phyloP scores from a whole-genome alignment of 53 echinoderm and acorn worm species.

The Stichopus horrens region DNA sequence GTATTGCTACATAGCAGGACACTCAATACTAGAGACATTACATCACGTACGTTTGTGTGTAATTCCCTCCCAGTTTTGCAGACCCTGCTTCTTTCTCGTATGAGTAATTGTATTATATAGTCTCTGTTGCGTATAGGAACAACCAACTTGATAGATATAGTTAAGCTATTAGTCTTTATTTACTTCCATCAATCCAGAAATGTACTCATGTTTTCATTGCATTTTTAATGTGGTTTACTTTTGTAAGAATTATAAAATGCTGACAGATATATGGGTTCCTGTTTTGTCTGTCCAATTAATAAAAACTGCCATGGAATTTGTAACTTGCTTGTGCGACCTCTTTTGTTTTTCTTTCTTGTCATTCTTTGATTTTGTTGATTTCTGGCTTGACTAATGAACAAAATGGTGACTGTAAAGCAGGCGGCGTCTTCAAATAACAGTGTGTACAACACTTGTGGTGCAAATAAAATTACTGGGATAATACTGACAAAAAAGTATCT shows the following conservation, averaged over 20 bases:
- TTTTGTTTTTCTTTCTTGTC: not conserved
- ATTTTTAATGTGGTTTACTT: slow-evolving; percentile 16
- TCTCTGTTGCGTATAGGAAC: not conserved
- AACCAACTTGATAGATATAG: not conserved
- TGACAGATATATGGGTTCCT: not conserved
- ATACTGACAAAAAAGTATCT: too few relatives aligned
- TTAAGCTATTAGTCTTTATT: not conserved
- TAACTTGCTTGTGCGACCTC: not conserved
- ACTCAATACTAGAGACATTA: too few relatives aligned
- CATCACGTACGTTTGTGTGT: not conserved
- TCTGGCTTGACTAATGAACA: too few relatives aligned
- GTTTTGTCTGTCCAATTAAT: slow-evolving; percentile 11
- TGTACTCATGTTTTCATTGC: not conserved
- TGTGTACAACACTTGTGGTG: too few relatives aligned
- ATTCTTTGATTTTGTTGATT: too few relatives aligned
- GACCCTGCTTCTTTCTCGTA: not conserved
- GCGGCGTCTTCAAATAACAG: too few relatives aligned
- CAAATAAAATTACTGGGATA: too few relatives aligned
- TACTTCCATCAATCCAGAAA: not conserved
- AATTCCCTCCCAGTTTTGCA: not conserved
- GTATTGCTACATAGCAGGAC: too few relatives aligned
- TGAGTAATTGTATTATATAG: not conserved
- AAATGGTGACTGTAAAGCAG: too few relatives aligned
- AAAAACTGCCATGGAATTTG: slow-evolving; percentile 31
- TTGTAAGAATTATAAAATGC: slow-evolving; percentile 11